Base-by-base conservation (phyloP, 2,888 invertebrate species). In the Adela reaumurella region DNA sequence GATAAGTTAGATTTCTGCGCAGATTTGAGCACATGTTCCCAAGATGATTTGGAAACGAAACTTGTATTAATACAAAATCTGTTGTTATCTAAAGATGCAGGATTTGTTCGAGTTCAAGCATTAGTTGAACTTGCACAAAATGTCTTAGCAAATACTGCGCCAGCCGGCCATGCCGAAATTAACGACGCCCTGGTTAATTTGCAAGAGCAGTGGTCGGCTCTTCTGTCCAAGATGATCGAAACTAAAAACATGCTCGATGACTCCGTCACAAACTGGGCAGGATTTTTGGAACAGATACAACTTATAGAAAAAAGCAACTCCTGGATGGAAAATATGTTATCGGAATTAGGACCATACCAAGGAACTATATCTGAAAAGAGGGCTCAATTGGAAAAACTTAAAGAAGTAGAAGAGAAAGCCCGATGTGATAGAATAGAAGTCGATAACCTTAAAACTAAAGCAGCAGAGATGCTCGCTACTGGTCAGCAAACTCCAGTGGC, bases 61-160 rank as follows among this genome's bases (percentile, higher is more conserved):
- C 74, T 94, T 59, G 88, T 90, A 50, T 86, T 87, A 14, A 89
- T 90, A 55, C 89, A 96, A 80, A 94, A 94, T 64, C 76, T 97
- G 45, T 76, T 94, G 45, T 72, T 95, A n/a, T 87, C 89, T 52
- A 97, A 96, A 70, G 97, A 97, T 58, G 94, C 94, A 74, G 96
- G 96, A 3, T 94, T 93, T 58, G 84, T 87, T 0, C 90, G 90
- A 67, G 89, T 95, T 24, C 94, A 97, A 62, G 85, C 86, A 46
- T 84, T 93, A 43, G 89, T 95, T n/a, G 96, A 96, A 60, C 70
- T 92, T 56, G 95, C 94, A 0, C 97, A 97, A 70, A 88, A 86
- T 56, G 92, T 96, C 0, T 76, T 96, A 59, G 92, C 92, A 0
- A 96, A 94, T 61, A 96, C 97, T 0, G 92, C 95, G 0, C 90